Evolutionary conservation across 2,113 vertebrate species (phyloP).

Genomic region (Vidua chalybeata): DNA sequence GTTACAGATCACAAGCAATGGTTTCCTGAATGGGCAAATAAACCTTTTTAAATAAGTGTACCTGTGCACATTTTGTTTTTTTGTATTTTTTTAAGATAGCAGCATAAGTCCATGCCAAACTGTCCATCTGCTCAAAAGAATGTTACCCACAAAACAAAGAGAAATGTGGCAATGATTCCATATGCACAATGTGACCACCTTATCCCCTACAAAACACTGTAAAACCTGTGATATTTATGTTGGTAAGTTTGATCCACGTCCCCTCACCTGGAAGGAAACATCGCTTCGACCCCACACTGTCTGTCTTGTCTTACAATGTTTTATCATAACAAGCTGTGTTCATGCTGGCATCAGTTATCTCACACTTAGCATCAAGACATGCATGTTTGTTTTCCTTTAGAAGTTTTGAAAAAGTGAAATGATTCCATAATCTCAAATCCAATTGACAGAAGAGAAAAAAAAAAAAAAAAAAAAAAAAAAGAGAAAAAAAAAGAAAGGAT

Average conservation of each 20-base stretch:
- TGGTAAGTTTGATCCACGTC: background rate
- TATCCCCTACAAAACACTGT: constrained; percentile 18
- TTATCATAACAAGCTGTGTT: constrained; percentile 5
- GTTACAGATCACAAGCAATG: constrained; percentile 72
- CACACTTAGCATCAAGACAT: constrained; percentile 64
- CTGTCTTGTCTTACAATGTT: constrained; percentile 35
- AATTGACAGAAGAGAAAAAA: background rate
- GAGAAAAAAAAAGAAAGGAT: background rate
- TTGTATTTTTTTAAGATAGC: constrained; percentile 52
- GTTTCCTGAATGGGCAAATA: constrained; percentile 73
- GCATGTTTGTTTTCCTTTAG: background rate
- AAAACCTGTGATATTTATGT: constrained; percentile 24
- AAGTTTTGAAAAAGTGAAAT: background rate
- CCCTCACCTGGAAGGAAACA: background rate
- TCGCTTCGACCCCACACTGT: constrained; percentile 28
- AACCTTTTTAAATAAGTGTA: constrained; percentile 65
- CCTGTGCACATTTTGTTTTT: constrained; percentile 64
- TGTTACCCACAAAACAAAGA: constrained; percentile 18
- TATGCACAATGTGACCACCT: constrained; percentile 39
- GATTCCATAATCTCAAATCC: constrained; percentile 9
- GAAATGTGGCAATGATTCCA: constrained; percentile 37
- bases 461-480: background rate
- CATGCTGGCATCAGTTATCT: constrained; percentile 58
- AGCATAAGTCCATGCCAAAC: constrained; percentile 73
- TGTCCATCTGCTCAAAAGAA: constrained; percentile 48